Percentiles rank a stretch among this genome's conserved stretches.
phyloP scores from a whole-genome alignment of 2,797 vertebrate genomes.

The Sebastolobus alascanus region DNA sequence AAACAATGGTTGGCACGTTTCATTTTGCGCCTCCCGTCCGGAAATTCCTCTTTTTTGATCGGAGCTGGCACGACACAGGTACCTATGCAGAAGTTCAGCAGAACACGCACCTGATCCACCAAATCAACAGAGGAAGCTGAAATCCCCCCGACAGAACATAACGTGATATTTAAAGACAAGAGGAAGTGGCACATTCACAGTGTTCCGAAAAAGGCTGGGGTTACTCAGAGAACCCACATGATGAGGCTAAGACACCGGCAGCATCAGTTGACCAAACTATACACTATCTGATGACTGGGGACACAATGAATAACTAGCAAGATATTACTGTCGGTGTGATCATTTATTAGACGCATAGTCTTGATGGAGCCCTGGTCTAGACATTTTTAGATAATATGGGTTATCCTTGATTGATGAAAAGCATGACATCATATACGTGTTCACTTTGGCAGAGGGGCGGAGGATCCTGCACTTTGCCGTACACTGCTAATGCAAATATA shows the following conservation, averaged over 20 bases:
- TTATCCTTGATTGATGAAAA: neutral
- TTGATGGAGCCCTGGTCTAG: neutral
- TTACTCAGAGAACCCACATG: constrained; percentile 14
- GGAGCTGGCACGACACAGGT: neutral
- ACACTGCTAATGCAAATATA: neutral
- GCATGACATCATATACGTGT: neutral
- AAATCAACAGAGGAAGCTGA: neutral
- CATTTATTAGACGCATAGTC: neutral
- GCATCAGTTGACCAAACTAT: neutral
- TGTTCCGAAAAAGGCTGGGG: constrained; percentile 1
- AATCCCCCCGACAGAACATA: neutral
- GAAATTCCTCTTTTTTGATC: constrained; percentile 16
- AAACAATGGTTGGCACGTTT: neutral
- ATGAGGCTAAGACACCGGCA: neutral
- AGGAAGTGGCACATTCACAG: constrained; percentile 17
- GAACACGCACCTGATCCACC: neutral
- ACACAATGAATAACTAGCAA: neutral
- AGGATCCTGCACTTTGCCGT: too few relatives aligned
- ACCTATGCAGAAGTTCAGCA: neutral
- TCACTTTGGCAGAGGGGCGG: neutral
- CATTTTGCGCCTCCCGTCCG: neutral
- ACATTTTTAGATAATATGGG: neutral
- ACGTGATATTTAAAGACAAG: constrained; percentile 7
- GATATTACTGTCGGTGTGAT: neutral
- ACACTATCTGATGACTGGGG: neutral